Conservation (phyloP, 2,113 vertebrate species). For the Hymenochirus boettgeri region DNA sequence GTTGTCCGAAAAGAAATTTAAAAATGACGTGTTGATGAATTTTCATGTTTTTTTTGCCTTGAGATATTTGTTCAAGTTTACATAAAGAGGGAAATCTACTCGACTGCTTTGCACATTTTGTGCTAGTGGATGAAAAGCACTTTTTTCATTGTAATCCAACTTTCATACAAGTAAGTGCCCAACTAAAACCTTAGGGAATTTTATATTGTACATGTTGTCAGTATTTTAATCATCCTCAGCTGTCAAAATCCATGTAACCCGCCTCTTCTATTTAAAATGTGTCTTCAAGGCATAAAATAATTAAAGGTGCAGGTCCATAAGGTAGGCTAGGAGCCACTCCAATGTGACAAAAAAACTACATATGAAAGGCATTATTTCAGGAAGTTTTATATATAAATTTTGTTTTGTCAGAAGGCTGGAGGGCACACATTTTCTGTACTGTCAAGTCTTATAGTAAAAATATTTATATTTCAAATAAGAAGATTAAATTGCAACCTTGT, state of each 20-base stretch:
- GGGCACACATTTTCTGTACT: slow-evolving; percentile 83
- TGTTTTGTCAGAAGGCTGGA: slow-evolving; percentile 78
- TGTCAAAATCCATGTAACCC: slow-evolving; percentile 81
- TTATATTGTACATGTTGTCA: slow-evolving; percentile 73
- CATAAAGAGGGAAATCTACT: slow-evolving; percentile 41
- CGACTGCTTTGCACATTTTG: slow-evolving; percentile 42
- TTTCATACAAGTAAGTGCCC: slow-evolving; percentile 65
- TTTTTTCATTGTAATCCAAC: slow-evolving; percentile 54
- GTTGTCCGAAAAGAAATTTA: slow-evolving; percentile 60
- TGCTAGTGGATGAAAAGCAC: slow-evolving; percentile 52
- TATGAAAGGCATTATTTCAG: slow-evolving; percentile 81
- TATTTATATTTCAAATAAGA: slow-evolving; percentile 86
- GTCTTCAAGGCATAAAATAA: slow-evolving; percentile 89
- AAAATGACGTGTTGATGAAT: slow-evolving; percentile 50
- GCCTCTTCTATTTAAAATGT: slow-evolving; percentile 86
- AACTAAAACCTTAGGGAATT: slow-evolving; percentile 73
- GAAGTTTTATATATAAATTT: slow-evolving; percentile 85
- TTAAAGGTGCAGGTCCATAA: slow-evolving; percentile 77
- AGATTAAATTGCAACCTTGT: slow-evolving; percentile 77
- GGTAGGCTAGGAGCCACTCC: slow-evolving; percentile 63
- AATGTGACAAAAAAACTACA: slow-evolving; percentile 68
- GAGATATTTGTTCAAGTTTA: slow-evolving; percentile 46
- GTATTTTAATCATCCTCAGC: slow-evolving; percentile 83
- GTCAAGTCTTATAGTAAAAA: slow-evolving; percentile 82
- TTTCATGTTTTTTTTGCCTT: slow-evolving; percentile 53